A percentile compares a stretch with the other conserved stretches of the same genome.
Conservation (phyloP, 2,113 vertebrate genomes). For the Zapornia atra region DNA sequence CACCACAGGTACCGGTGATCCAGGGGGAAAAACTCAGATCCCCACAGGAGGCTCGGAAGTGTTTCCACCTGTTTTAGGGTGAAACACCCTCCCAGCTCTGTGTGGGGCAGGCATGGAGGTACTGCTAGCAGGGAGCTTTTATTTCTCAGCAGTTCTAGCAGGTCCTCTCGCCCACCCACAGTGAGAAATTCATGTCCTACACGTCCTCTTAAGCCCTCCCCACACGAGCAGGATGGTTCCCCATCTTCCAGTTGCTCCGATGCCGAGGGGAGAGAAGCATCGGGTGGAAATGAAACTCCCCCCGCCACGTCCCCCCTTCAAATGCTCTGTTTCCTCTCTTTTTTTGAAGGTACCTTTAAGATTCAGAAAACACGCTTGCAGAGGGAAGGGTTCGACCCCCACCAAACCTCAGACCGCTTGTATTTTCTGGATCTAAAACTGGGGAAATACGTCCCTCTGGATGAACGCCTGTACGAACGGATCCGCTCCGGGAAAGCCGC, state of each 20-base stretch:
- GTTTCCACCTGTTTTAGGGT: fast-evolving
- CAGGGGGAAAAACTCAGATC: neutral
- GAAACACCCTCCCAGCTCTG: fast-evolving
- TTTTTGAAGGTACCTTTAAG: conserved; percentile 85
- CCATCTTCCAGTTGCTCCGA: too few species aligned
- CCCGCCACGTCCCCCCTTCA: too few species aligned
- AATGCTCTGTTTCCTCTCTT: too few species aligned
- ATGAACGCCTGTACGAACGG: conserved; percentile 71
- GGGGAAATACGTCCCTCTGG: conserved; percentile 79
- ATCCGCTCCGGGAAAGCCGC: conserved; percentile 72
- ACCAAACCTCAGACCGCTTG: conserved; percentile 76
- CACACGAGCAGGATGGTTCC: too few species aligned
- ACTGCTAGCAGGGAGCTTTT: too few species aligned
- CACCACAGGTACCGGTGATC: conserved; percentile 81
- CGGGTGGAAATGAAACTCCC: too few species aligned
- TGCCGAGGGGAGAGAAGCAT: too few species aligned
- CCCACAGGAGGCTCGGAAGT: too few species aligned
- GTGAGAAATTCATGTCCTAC: too few species aligned
- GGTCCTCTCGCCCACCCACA: too few species aligned
- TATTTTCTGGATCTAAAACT: conserved; percentile 83
- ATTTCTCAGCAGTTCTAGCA: too few species aligned
- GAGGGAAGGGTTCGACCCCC: conserved; percentile 81
- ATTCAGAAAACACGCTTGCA: conserved; percentile 87
- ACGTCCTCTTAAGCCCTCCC: too few species aligned
- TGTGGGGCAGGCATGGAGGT: fast-evolving